These are phyloP conservation scores for Epistrophe eligans DNA, from an alignment of 2,888 invertebrate species.

Conservation along the genomic window DNA sequence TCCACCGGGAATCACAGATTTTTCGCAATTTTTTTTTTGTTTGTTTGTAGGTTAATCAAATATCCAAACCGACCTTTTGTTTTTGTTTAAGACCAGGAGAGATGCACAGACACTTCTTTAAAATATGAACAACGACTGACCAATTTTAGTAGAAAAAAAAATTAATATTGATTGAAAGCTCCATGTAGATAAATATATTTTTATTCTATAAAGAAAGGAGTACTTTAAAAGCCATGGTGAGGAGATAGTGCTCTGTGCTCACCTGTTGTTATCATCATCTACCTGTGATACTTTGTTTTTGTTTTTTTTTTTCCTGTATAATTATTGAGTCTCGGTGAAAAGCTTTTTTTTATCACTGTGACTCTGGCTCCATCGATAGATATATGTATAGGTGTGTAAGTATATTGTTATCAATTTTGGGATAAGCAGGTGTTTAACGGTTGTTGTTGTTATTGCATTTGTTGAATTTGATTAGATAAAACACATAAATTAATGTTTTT, in stretches of 20 bases:
- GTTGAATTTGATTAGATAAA: conserved; percentile 25
- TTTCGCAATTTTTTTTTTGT: not conserved
- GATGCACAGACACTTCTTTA: conserved; percentile 36
- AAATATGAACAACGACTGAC: conserved; percentile 64
- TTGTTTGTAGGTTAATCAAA: not conserved
- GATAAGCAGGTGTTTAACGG: conserved; percentile 47
- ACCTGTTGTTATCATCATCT: conserved; percentile 46
- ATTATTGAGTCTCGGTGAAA: conserved; percentile 24
- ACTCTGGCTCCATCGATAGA: not conserved
- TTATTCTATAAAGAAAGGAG: not conserved
- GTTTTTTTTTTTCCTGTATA: no score
- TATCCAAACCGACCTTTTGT: conserved; percentile 1
- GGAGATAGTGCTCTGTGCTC: conserved; percentile 12
- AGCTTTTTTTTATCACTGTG: conserved; percentile 54
- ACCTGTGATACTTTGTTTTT: not conserved
- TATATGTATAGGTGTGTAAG: not conserved
- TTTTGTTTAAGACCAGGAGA: conserved; percentile 13
- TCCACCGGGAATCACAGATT: not conserved
- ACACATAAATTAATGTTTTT: conserved; percentile 6
- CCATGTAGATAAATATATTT: not conserved
- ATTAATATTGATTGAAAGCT: conserved; percentile 32
- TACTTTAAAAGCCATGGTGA: conserved; percentile 7
- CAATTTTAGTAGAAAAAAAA: conserved; percentile 39
- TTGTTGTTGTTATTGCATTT: not conserved
- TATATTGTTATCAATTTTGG: conserved; percentile 49